phyloP scores from a whole-genome alignment of 2,888 invertebrate genomes.

The Acholoe squamosa region DNA sequence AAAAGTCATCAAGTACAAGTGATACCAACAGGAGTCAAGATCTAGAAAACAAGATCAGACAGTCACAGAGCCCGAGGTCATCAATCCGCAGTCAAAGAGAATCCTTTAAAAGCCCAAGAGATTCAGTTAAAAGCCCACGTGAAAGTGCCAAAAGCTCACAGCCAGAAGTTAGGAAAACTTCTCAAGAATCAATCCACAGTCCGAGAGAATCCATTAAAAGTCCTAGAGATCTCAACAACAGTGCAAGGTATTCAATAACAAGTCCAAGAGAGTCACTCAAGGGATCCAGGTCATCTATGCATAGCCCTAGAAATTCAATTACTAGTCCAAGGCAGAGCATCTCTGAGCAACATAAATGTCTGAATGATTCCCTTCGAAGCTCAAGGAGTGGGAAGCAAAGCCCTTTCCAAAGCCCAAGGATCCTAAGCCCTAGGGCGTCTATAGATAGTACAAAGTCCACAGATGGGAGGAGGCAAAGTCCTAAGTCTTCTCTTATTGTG shows the following conservation, averaged over 20 bases:
- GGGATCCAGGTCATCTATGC: not conserved
- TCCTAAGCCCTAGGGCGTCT: not conserved
- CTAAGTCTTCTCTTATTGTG: not conserved
- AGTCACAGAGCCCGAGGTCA: not conserved
- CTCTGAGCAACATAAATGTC: not conserved
- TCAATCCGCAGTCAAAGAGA: not conserved
- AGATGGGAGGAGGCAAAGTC: not conserved
- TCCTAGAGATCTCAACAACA: slow-evolving; percentile 9
- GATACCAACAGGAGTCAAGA: no score
- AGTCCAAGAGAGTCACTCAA: not conserved
- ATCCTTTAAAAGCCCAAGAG: not conserved
- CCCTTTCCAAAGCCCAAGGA: not conserved
- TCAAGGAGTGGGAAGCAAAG: not conserved
- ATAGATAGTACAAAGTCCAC: not conserved
- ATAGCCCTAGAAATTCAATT: not conserved
- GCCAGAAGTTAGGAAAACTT: not conserved
- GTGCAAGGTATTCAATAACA: not conserved
- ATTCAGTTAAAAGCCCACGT: not conserved
- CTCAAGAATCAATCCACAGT: not conserved
- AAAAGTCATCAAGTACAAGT: slow-evolving; percentile 4
- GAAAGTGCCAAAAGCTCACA: no score
- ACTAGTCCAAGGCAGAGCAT: not conserved
- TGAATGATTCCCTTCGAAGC: not conserved
- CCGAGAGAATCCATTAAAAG: slow-evolving; percentile 31
- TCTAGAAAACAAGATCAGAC: not conserved